phyloP scores from a whole-genome alignment of 2,113 vertebrate species.

The Antidorcas marsupialis region DNA sequence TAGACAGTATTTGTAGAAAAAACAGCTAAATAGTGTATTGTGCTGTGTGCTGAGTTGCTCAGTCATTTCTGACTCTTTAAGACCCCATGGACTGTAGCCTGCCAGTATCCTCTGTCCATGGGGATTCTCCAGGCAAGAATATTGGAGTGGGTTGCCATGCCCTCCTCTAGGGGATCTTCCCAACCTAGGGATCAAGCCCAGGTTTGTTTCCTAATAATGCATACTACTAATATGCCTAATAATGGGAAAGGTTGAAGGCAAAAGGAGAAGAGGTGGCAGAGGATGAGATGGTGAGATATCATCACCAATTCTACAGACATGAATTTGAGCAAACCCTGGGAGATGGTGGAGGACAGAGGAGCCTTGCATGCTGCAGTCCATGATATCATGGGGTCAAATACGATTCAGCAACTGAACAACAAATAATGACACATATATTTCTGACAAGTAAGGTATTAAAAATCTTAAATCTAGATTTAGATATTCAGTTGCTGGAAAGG shows the following conservation, averaged over 20 bases:
- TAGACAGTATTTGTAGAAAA: neutral
- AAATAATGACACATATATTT: neutral
- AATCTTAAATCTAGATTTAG: conserved; percentile 7
- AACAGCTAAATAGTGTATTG: conserved; percentile 39
- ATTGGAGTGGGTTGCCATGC: neutral
- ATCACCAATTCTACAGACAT: neutral
- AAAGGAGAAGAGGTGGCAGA: neutral
- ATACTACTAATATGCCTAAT: neutral
- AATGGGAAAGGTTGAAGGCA: neutral
- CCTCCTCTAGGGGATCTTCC: neutral
- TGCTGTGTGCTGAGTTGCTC: neutral
- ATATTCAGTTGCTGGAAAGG: conserved; percentile 43
- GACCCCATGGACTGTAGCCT: neutral
- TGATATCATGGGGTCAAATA: neutral
- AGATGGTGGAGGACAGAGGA: neutral
- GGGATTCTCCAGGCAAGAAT: neutral
- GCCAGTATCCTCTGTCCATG: neutral
- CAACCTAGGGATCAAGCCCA: neutral
- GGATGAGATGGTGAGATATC: neutral
- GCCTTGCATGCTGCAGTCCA: neutral
- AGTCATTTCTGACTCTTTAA: neutral
- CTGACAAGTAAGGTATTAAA: conserved; percentile 56
- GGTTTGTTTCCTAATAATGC: conserved; percentile 13
- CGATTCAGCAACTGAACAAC: neutral
- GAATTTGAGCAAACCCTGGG: neutral